Evolutionary conservation across 1,140 invertebrate species (phyloP).

Genomic region (Brachionus asplanchnoidis): DNA sequence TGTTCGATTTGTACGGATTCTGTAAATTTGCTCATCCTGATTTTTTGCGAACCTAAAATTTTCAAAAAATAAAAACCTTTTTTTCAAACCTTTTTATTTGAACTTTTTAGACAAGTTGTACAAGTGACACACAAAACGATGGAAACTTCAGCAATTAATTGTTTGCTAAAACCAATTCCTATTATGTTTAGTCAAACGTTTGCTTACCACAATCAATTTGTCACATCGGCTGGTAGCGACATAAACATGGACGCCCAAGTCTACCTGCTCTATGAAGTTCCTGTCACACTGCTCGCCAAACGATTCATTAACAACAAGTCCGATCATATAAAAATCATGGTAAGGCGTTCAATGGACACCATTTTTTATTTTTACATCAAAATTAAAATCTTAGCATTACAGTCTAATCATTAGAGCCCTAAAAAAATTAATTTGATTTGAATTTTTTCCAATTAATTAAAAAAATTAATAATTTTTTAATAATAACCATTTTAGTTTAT

Average conservation of each 20-base stretch:
- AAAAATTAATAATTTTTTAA: too few species aligned
- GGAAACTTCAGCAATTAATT: slow-evolving; percentile 21
- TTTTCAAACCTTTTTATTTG: slow-evolving; percentile 30
- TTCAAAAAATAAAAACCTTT: slow-evolving; percentile 1
- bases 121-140: slow-evolving; percentile 22
- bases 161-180: slow-evolving; percentile 23
- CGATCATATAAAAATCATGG: slow-evolving; percentile 4
- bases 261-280: slow-evolving; percentile 15
- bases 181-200: background rate
- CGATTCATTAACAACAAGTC: background rate
- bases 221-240: slow-evolving; percentile 2
- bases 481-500: too few species aligned
- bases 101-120: slow-evolving; percentile 18
- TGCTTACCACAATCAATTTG: slow-evolving; percentile 22
- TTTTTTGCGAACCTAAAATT: slow-evolving; percentile 7
- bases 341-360: background rate
- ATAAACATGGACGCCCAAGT: slow-evolving; percentile 17
- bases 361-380: background rate
- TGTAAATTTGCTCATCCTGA: slow-evolving; percentile 38
- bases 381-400: background rate
- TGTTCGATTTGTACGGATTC: slow-evolving; percentile 4
- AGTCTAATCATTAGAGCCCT: too few species aligned
- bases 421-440: background rate
- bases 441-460: background rate
- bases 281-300: background rate